phyloP scores from a whole-genome alignment of 2,888 invertebrate genomes.

The Lamellibrachia columna region DNA sequence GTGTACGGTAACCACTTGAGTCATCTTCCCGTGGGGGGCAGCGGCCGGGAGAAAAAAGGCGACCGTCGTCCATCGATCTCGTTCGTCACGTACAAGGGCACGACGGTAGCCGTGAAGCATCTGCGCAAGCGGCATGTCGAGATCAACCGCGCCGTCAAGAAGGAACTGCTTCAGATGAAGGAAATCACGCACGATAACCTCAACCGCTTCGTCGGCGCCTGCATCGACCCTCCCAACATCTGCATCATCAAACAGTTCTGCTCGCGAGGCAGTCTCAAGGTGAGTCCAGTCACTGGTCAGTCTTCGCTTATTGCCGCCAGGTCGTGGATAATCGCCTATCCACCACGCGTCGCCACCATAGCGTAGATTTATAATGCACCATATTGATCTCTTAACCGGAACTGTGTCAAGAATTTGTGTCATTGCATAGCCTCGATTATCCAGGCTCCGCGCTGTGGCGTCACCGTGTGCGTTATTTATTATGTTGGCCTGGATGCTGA shows the following conservation, averaged over 20 bases:
- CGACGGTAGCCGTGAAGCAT: slow-evolving; percentile 84
- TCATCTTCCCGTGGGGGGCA: slow-evolving; percentile 33
- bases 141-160: slow-evolving; percentile 57
- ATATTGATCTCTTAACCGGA: neutral
- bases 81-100: slow-evolving; percentile 59
- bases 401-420: neutral
- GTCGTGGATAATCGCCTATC: neutral
- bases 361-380: neutral
- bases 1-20: slow-evolving; percentile 31
- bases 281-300: slow-evolving; percentile 35
- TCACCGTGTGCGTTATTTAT: too few relatives aligned
- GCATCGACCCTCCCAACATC: slow-evolving; percentile 59
- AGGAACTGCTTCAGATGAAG: slow-evolving; percentile 61
- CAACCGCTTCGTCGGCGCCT: slow-evolving; percentile 63
- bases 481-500: too few relatives aligned
- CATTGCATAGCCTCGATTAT: too few relatives aligned
- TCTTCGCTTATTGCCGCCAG: neutral
- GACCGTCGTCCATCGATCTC: slow-evolving; percentile 35
- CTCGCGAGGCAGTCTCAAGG: slow-evolving; percentile 59
- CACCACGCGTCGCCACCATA: neutral
- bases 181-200: slow-evolving; percentile 64
- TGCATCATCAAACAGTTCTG: slow-evolving; percentile 63
- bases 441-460: too few relatives aligned
- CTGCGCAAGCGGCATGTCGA: slow-evolving; percentile 49
- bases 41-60: slow-evolving; percentile 23